Base-by-base conservation (phyloP, 2,113 vertebrate species). In the Platichthys flesus region DNA sequence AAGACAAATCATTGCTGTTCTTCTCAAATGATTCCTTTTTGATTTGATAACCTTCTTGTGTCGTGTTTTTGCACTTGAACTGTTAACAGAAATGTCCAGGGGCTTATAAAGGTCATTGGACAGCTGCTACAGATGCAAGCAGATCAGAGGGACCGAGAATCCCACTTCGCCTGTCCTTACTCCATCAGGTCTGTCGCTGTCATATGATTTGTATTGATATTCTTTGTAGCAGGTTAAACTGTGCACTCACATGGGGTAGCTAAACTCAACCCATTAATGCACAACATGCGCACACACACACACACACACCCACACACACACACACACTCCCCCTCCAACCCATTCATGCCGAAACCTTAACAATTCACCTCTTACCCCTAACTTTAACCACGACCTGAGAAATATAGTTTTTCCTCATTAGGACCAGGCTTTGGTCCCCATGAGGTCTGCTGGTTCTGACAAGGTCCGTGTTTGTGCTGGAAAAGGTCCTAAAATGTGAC, bases 101-200 rank as follows among this genome's bases (percentile, higher is more conserved):
- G 97, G n/a, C 94, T 99, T 79, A 85, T 99, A 18, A 97, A 95
- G 90, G 93, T 95, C 55, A 87, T 97, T 56, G 94, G 94, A 65
- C 95, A 91, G 71, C 93, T 99, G 71, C 90, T 98, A 20, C 95
- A 96, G 74, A 95, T 96, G 84, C 96, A 97, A 84, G 95, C 95
- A 6, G 5, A 93, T 82, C 93, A 83, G 74, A 88, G 93, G 56
- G 85, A 84, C 64, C 74, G 23, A 71, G 85, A 88, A 14, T 74
- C 82, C 0, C 47, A 62, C 58, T 92, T 94, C 91, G 62, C 18
- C 61, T 94, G 93, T 70, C 89, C 95, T 0, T 98, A 98, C 83
- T 95, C 94, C 57, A 96, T 99, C 92, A 97, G 97, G 98, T 94
- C 54, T 72, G 91, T 78, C 47, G 23, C 0, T 28, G 37, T 28